Conservation (phyloP, 2,113 vertebrate species). For the Malurus elegans region DNA sequence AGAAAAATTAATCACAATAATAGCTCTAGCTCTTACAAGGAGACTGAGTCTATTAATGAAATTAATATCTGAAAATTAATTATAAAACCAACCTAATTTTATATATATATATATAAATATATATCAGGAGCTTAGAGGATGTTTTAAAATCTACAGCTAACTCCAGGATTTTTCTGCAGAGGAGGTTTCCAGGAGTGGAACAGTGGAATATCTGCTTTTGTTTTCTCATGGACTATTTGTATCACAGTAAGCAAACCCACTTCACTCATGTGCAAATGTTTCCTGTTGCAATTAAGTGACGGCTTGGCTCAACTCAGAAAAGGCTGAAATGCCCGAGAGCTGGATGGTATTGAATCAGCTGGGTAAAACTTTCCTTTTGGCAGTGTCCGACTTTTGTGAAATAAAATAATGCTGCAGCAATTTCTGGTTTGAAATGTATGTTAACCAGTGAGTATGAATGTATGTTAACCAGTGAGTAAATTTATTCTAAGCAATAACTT, state of each 20-base stretch:
- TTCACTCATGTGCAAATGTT: background rate
- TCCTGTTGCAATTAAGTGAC: background rate
- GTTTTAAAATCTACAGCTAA: background rate
- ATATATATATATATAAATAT: background rate
- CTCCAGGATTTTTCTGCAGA: background rate
- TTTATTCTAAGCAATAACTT: background rate
- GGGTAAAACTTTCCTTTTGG: background rate
- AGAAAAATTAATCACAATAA: constrained; percentile 7
- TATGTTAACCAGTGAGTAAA: background rate
- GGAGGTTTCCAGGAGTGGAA: background rate
- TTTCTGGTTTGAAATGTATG: background rate
- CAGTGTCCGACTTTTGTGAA: background rate
- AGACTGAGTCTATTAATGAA: background rate
- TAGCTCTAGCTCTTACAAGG: background rate
- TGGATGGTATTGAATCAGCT: background rate
- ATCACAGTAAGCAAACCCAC: background rate
- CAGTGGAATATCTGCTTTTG: background rate
- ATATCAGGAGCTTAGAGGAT: background rate
- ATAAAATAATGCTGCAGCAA: background rate
- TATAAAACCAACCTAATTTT: background rate
- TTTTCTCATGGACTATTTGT: background rate
- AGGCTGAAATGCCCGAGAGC: background rate
- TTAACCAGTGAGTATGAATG: background rate
- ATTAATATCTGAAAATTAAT: background rate
- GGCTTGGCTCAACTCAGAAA: background rate